These are phyloP conservation scores for Dryoscopus gambensis DNA, from an alignment of 2,113 vertebrate species.

Conservation along the genomic window DNA sequence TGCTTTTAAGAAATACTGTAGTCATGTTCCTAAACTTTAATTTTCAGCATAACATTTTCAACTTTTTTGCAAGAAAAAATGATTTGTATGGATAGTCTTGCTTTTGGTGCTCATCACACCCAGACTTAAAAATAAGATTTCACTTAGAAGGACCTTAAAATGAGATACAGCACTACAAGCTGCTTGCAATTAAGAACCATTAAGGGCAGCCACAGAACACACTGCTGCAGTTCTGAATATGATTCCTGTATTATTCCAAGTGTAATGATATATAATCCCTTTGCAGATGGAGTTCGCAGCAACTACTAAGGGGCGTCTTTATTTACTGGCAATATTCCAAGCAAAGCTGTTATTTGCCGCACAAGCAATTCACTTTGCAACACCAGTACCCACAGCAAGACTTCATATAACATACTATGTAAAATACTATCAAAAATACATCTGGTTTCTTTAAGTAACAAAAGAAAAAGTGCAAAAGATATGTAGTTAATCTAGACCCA, in stretches of 20 bases:
- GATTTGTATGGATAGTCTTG: background rate
- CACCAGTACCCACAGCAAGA: background rate
- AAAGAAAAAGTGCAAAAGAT: background rate
- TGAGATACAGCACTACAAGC: background rate
- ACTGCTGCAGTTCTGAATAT: background rate
- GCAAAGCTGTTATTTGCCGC: background rate
- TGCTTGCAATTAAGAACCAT: constrained; percentile 6
- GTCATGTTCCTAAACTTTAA: background rate
- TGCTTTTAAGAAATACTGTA: background rate
- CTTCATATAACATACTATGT: background rate
- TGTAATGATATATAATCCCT: background rate
- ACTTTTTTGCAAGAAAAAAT: background rate
- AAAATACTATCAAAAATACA: background rate
- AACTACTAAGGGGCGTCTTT: background rate
- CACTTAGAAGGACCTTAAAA: background rate
- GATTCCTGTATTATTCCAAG: background rate
- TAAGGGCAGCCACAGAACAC: background rate
- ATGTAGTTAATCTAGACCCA: background rate
- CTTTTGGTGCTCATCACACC: background rate
- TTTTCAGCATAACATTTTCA: background rate
- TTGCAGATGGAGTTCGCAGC: background rate
- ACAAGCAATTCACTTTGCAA: background rate
- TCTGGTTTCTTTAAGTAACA: background rate
- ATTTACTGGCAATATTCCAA: background rate
- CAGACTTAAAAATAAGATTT: background rate